phyloP scores from a whole-genome alignment of 2,797 vertebrate species.

The Craterocephalus amniculus region DNA sequence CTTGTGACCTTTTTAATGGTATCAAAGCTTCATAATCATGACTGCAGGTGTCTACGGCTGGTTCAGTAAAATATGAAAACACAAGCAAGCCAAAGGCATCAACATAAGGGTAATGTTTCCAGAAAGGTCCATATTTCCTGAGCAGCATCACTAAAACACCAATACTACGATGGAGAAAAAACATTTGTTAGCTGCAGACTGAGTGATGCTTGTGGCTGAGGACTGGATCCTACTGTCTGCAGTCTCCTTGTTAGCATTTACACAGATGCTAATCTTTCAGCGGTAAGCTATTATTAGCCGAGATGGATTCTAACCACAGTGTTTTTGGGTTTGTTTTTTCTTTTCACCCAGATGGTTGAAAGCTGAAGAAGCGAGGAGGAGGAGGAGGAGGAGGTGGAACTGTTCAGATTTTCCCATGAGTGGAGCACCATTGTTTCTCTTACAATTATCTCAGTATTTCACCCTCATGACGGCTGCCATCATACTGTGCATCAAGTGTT shows the following conservation, averaged over 20 bases:
- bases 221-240: background rate
- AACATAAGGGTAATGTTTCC: background rate
- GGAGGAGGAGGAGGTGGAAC: conserved; percentile 68
- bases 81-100: background rate
- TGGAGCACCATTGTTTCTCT: conserved; percentile 85
- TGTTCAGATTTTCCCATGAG: conserved; percentile 62
- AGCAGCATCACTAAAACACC: background rate
- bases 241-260: background rate
- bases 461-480: conserved; percentile 89
- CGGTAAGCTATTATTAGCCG: background rate
- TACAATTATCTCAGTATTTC: conserved; percentile 91
- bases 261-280: background rate
- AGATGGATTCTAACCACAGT: conserved; percentile 9
- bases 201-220: background rate
- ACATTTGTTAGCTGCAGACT: background rate
- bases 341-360: conserved; percentile 88
- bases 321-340: conserved; percentile 6
- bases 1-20: background rate
- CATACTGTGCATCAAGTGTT: conserved; percentile 80
- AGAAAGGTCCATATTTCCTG: no score
- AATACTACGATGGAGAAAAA: no score
- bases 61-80: background rate
- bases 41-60: background rate
- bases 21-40: background rate
- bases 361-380: conserved; percentile 89